phyloP scores from a whole-genome alignment of 2,888 invertebrate genomes.

The Gerosis bhagava region DNA sequence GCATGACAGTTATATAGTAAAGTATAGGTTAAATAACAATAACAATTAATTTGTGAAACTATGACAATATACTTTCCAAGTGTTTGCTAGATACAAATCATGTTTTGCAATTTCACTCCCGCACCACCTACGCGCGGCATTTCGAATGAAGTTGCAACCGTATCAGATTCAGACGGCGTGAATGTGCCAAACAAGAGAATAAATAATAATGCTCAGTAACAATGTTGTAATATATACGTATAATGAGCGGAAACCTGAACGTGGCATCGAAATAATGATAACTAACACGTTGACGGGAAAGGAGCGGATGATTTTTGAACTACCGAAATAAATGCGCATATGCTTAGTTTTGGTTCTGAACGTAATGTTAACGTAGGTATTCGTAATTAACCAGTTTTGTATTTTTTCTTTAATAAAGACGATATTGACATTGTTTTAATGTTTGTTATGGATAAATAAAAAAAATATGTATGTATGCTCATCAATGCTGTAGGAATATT shows the following conservation, averaged over 20 bases:
- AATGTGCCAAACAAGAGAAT: conserved; percentile 9
- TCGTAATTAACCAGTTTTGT: too few relatives aligned
- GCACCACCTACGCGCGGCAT: conserved; percentile 19
- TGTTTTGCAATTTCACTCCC: conserved; percentile 19
- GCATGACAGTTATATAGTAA: too few relatives aligned
- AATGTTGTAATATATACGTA: neutral
- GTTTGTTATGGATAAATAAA: too few relatives aligned
- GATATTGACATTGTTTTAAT: too few relatives aligned
- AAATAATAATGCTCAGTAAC: conserved; percentile 6
- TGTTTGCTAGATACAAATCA: conserved; percentile 15
- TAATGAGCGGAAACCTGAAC: neutral
- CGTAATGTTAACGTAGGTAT: too few relatives aligned
- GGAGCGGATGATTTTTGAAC: neutral
- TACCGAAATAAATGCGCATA: too few relatives aligned
- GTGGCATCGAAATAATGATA: neutral
- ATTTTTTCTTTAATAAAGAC: too few relatives aligned
- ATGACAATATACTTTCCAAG: conserved; percentile 15
- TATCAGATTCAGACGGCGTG: conserved; percentile 13
- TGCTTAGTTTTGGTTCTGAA: too few relatives aligned
- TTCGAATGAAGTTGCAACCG: conserved; percentile 19
- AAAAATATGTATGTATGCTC: too few relatives aligned
- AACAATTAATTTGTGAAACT: too few relatives aligned
- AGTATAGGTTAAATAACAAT: too few relatives aligned
- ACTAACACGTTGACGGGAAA: neutral
- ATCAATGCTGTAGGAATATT: too few relatives aligned